Evolutionary conservation across 2,888 invertebrate species (phyloP), one percentile per base, ranked within the genome.

Genomic region (Hermaeophaga mercurialis): DNA sequence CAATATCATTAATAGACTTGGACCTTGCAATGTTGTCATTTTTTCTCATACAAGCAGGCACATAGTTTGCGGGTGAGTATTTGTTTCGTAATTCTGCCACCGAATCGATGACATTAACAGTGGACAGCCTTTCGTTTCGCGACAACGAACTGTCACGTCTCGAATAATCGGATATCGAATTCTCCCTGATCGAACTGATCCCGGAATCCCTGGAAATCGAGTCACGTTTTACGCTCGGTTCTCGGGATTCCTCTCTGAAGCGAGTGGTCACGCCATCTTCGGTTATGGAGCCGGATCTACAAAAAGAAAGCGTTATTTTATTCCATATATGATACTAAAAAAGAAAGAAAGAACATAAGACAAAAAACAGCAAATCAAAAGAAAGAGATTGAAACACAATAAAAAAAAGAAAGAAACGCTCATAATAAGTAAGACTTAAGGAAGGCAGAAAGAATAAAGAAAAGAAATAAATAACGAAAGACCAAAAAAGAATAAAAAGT

Each of bases 1-100:
- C 84, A 36, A 84, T 84, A 68, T 84, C 84, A 65, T 81, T 84
- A 44, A 83, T 84, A 1, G 83, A 83, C 65, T 84, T 84, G 1
- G 84, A 84, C 47, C 77, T 68, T 12, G 75, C 66, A 44, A 77
- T 73, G 61, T 72, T 73, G 36, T 75, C 74, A 55, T 73, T 71
- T 63, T 75, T 66, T 48, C 79, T 66, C 38, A 73, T 64, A 53
- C 75, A 71, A 39, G 77, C 73, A 59, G 90, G 89, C 70, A 87
- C 84, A 75, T 90, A 90, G 73, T 87, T 85, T 33, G 86, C 82
- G 44, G 89, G 88, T 31, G 89, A 89, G 72, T 90, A 90, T 75
- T 88, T 89, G 70, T 85, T 86, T 72, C 87, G 85, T 60, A 89
- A 77, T 61, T 90, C 89, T 24, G 88, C 85, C 1, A 80, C 76